A percentile compares a stretch with the other conserved stretches of the same genome.
Evolutionary conservation across 2,113 vertebrate species (phyloP).

Genomic region (Tachysurus vachellii): DNA sequence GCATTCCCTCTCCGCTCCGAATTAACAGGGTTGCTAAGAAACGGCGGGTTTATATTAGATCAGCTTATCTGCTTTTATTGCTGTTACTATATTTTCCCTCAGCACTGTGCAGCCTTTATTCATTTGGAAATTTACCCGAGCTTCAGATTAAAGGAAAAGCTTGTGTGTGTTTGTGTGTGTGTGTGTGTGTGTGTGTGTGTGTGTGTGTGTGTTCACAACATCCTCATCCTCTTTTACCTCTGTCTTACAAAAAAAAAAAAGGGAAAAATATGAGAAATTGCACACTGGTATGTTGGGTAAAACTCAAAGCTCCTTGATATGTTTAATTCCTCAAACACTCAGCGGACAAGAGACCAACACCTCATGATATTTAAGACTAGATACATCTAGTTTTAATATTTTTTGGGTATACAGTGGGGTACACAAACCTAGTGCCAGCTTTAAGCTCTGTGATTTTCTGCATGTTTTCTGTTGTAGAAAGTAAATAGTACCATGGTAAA

Average conservation of each 20-base stretch:
- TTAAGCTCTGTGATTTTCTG: neutral
- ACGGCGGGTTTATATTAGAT: slow-evolving; percentile 78
- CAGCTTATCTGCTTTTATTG: slow-evolving; percentile 77
- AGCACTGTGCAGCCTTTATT: slow-evolving; percentile 70
- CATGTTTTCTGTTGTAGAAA: neutral
- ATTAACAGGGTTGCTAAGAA: slow-evolving; percentile 83
- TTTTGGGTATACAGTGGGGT: neutral
- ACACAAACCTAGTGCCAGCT: neutral
- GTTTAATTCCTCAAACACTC: slow-evolving; percentile 62
- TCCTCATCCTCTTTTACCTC: slow-evolving; percentile 66
- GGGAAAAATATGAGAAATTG: slow-evolving; percentile 54
- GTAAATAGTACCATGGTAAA: no score
- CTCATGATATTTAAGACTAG: slow-evolving; percentile 50
- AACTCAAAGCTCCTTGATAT: slow-evolving; percentile 61
- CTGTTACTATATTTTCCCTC: slow-evolving; percentile 78
- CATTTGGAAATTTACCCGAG: slow-evolving; percentile 74
- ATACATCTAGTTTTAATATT: neutral
- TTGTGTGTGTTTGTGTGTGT: neutral
- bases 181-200: neutral
- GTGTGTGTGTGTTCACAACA: neutral
- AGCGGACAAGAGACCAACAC: slow-evolving; percentile 53
- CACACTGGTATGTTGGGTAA: slow-evolving; percentile 69
- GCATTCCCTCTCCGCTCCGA: slow-evolving; percentile 67
- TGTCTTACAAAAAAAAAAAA: slow-evolving; percentile 56
- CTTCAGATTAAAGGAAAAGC: slow-evolving; percentile 65